A percentile compares a stretch with the other conserved stretches of the same genome.
Evolutionary conservation across 1,140 invertebrate species (phyloP).

Genomic region (Andrena cerasifolii): DNA sequence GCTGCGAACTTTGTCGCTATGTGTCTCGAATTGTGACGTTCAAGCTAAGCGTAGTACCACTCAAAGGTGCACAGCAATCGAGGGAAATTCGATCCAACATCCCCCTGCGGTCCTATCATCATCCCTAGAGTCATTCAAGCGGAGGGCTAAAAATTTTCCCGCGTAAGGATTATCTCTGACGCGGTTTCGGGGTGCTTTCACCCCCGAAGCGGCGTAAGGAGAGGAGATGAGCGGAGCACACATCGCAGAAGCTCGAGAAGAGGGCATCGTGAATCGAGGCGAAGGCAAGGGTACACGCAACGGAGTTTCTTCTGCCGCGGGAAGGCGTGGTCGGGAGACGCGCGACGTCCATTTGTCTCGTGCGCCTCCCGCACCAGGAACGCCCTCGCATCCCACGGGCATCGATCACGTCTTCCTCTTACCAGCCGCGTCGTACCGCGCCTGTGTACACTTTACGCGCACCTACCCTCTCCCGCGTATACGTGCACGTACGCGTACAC

Average conservation of each 20-base stretch:
- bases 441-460: constrained; percentile 51
- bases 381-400: constrained; percentile 82
- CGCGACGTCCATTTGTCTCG: constrained; percentile 84
- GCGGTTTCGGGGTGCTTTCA: neutral
- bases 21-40: no score
- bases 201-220: constrained; percentile 14
- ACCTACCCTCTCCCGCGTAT: constrained; percentile 26
- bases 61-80: no score
- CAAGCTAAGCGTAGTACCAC: no score
- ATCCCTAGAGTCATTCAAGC: neutral
- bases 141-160: constrained; percentile 6
- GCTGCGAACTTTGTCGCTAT: no score
- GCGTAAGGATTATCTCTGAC: neutral
- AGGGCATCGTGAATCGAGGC: constrained; percentile 39
- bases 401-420: constrained; percentile 82
- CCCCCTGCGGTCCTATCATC: no score
- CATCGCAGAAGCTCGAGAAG: neutral
- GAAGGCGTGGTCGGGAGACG: constrained; percentile 82
- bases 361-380: constrained; percentile 82
- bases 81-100: no score
- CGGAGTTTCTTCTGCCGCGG: constrained; percentile 73
- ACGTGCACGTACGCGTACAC: constrained; percentile 42
- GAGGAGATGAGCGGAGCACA: constrained; percentile 20
- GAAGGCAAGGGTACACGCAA: constrained; percentile 58
- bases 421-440: constrained; percentile 64